Conservation (phyloP, 2,888 invertebrate genomes). For the Marasmarcha lunaedactyla region DNA sequence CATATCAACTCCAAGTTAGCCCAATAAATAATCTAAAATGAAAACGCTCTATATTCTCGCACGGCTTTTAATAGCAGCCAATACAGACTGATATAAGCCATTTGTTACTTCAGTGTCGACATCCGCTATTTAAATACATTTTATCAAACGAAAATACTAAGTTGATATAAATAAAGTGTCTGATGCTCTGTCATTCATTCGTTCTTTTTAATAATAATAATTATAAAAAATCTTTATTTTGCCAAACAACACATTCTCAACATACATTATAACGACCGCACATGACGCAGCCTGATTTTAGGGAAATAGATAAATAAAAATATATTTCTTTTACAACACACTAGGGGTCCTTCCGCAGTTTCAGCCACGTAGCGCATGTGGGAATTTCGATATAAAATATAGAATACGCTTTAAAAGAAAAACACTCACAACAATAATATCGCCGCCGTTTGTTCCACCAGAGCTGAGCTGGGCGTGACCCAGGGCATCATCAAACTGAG, state of each 20-base stretch:
- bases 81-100: slow-evolving; percentile 21
- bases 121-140: slow-evolving; percentile 33
- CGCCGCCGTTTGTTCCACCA: slow-evolving; percentile 29
- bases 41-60: slow-evolving; percentile 3
- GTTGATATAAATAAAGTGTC: slow-evolving; percentile 57
- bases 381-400: neutral
- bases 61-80: neutral
- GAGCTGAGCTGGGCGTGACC: slow-evolving; percentile 23
- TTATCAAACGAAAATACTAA: slow-evolving; percentile 42
- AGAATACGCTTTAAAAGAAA: too few relatives aligned
- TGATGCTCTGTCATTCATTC: slow-evolving; percentile 39
- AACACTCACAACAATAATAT: slow-evolving; percentile 35
- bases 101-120: slow-evolving; percentile 20
- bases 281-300: slow-evolving; percentile 28
- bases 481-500: slow-evolving; percentile 21
- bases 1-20: too few relatives aligned
- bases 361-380: neutral
- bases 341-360: too few relatives aligned
- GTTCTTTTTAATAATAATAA: slow-evolving; percentile 52
- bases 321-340: too few relatives aligned
- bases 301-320: too few relatives aligned
- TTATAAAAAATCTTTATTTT: too few relatives aligned
- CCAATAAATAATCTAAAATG: neutral
- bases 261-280: slow-evolving; percentile 41
- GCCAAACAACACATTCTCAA: too few relatives aligned